Conservation (phyloP, 2,113 vertebrate genomes). For the Rhizomys pruinosus region DNA sequence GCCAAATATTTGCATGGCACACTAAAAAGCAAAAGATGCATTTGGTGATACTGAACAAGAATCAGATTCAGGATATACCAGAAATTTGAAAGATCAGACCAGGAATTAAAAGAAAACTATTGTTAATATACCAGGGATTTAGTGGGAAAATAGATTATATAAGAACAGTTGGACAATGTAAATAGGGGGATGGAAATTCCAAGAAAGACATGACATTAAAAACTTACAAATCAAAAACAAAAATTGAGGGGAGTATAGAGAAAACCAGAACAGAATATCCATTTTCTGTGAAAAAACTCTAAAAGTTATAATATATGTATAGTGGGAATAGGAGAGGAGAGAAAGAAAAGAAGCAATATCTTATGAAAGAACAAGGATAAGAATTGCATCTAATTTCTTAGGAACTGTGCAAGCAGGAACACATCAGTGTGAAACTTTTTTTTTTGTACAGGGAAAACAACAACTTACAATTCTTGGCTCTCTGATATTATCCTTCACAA, state of each 20-base stretch:
- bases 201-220: background rate
- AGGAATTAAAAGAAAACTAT: background rate
- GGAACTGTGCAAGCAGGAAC: background rate
- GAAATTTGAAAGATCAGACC: background rate
- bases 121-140: background rate
- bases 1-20: background rate
- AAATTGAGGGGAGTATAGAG: no score
- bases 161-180: background rate
- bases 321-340: background rate
- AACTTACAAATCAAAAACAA: background rate
- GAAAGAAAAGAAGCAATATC: background rate
- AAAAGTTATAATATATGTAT: background rate
- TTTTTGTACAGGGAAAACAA: background rate
- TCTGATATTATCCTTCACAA: background rate
- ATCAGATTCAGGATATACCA: background rate
- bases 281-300: background rate
- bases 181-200: background rate
- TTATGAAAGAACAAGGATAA: background rate
- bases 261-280: background rate
- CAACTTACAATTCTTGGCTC: background rate
- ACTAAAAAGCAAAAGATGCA: background rate
- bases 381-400: background rate
- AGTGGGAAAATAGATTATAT: background rate
- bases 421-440: background rate
- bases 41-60: background rate